Conservation (phyloP, 2,113 vertebrate species). For the Macrotus californicus region DNA sequence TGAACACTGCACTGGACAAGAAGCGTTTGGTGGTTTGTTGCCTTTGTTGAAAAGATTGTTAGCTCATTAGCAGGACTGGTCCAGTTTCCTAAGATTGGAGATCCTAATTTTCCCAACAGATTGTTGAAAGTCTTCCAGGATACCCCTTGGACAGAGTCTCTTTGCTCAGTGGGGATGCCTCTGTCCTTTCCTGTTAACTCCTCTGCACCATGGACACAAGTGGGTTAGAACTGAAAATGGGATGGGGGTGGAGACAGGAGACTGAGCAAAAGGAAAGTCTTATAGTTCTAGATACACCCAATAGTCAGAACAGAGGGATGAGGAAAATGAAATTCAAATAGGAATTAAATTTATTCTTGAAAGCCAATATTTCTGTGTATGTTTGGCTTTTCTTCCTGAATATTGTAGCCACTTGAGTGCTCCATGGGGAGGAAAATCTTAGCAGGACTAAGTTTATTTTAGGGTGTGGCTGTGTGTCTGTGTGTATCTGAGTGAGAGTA, state of each 20-base stretch:
- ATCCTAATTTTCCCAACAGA: neutral
- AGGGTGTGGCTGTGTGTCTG: neutral
- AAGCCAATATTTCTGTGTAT: neutral
- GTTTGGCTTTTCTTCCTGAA: conserved; percentile 40
- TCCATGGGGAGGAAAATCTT: neutral
- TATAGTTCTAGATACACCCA: neutral
- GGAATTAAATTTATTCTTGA: conserved; percentile 3
- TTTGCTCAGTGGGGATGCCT: neutral
- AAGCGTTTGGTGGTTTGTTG: neutral
- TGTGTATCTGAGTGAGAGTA: neutral
- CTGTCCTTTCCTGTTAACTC: neutral
- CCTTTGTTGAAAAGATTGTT: neutral
- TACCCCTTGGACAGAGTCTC: neutral
- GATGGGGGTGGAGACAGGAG: neutral
- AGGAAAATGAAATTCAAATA: neutral
- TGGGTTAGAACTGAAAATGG: neutral
- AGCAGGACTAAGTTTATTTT: conserved; percentile 9
- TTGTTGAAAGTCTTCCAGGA: neutral
- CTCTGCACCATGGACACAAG: neutral
- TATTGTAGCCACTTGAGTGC: conserved; percentile 1
- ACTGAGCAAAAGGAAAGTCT: neutral
- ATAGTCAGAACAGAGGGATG: neutral
- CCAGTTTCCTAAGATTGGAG: neutral
- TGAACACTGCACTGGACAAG: neutral
- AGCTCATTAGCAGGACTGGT: neutral